Percentiles rank a stretch among this genome's conserved stretches.
Conservation (phyloP, 1,140 invertebrate species). For the fruit fly (Drosophila melanogaster) region DNA sequence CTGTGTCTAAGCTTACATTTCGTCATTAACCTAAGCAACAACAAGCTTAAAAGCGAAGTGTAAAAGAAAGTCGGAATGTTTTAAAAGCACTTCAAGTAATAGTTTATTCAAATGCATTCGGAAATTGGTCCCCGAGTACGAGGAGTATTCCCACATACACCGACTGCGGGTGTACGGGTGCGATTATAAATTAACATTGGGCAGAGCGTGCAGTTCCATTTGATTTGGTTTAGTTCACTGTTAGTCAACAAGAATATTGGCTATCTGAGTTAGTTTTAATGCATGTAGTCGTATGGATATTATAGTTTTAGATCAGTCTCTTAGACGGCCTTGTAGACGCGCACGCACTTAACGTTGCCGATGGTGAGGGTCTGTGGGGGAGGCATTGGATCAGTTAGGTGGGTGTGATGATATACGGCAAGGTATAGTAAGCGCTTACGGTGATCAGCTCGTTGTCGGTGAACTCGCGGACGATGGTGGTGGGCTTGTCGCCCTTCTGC, state of each 20-base stretch:
- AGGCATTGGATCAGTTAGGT: constrained; percentile 13
- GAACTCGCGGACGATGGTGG: constrained; percentile 89
- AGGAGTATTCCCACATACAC: constrained; percentile 33
- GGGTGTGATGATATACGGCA: not conserved
- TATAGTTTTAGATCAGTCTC: constrained; percentile 65
- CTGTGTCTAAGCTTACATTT: constrained; percentile 3
- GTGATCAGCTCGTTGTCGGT: constrained; percentile 90
- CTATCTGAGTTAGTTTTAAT: constrained; percentile 68
- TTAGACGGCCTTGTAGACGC: constrained; percentile 87
- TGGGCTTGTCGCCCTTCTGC: constrained; percentile 89
- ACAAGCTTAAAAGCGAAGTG: not conserved
- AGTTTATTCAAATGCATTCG: constrained; percentile 76
- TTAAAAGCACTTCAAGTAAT: constrained; percentile 51
- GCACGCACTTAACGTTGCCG: constrained; percentile 89
- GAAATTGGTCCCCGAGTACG: constrained; percentile 27
- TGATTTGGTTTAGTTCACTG: constrained; percentile 42
- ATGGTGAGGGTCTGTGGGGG: constrained; percentile 89
- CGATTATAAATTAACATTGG: constrained; percentile 65
- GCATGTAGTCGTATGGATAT: constrained; percentile 56
- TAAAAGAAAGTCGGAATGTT: not conserved
- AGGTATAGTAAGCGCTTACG: constrained; percentile 52
- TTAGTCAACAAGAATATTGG: constrained; percentile 73
- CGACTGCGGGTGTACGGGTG: constrained; percentile 23
- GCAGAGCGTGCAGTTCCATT: constrained; percentile 61
- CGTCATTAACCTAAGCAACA: not conserved